These are phyloP conservation scores for Penaeus monodon DNA, from an alignment of 2,888 invertebrate genomes.

Conservation along the genomic window DNA sequence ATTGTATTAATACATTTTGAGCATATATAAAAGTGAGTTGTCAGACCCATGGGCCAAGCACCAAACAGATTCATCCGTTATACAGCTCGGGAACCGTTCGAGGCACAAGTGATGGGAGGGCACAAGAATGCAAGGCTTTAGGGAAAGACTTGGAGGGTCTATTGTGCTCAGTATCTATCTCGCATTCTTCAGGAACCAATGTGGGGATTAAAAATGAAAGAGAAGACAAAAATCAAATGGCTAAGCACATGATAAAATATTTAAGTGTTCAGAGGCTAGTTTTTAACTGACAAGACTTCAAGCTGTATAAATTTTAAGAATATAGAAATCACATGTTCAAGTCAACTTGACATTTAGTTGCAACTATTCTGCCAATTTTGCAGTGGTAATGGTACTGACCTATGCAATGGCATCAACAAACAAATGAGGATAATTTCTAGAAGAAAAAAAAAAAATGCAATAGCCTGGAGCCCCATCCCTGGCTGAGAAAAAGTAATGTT, in stretches of 20 bases:
- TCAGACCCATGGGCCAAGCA: constrained; percentile 16
- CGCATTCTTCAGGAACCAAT: constrained; percentile 24
- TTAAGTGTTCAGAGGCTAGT: too few relatives aligned
- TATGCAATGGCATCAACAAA: too few relatives aligned
- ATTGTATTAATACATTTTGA: not conserved
- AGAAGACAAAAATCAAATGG: not conserved
- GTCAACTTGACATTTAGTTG: too few relatives aligned
- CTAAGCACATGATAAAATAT: too few relatives aligned
- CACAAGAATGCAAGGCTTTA: constrained; percentile 38
- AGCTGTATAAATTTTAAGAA: too few relatives aligned
- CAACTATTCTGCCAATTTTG: too few relatives aligned
- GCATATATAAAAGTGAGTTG: too few relatives aligned
- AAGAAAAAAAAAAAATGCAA: too few relatives aligned
- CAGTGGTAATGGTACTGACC: too few relatives aligned
- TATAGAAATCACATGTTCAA: too few relatives aligned
- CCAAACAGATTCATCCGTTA: constrained; percentile 12
- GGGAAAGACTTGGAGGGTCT: constrained; percentile 43
- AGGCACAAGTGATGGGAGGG: constrained; percentile 39
- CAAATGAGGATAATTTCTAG: too few relatives aligned
- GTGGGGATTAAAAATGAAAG: not conserved
- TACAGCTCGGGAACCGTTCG: constrained; percentile 26
- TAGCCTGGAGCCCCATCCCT: not conserved
- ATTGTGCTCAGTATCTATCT: constrained; percentile 2
- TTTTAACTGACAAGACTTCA: too few relatives aligned
- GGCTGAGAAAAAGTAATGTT: not conserved